Percentiles rank a stretch among this genome's conserved stretches.
Evolutionary conservation across 1,140 invertebrate genomes (phyloP).

Genomic region (Lepeophtheirus salmonis): DNA sequence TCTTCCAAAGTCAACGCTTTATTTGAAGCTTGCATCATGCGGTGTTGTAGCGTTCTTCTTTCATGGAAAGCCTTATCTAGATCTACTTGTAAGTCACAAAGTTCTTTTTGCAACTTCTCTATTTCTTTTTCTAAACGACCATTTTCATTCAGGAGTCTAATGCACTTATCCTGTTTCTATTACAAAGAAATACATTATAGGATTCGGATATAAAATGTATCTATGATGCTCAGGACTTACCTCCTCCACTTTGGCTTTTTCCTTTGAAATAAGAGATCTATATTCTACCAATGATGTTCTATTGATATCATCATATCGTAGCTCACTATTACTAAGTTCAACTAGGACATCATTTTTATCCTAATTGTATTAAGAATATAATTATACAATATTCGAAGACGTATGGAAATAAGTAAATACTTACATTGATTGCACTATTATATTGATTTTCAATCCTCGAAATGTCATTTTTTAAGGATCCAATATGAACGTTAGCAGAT

Average conservation of each 20-base stretch:
- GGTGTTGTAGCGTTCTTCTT: background rate
- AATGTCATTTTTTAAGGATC: background rate
- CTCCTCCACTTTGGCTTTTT: background rate
- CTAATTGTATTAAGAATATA: too few relatives aligned
- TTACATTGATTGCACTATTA: background rate
- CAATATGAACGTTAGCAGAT: background rate
- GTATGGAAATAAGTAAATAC: too few relatives aligned
- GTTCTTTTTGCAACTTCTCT: background rate
- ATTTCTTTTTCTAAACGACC: background rate
- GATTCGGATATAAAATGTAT: background rate
- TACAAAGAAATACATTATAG: background rate
- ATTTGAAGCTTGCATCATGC: background rate
- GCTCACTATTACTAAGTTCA: background rate
- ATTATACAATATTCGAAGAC: too few relatives aligned
- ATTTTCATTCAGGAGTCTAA: background rate
- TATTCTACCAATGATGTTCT: background rate
- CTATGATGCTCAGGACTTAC: background rate
- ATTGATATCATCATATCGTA: background rate
- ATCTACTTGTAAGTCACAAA: background rate
- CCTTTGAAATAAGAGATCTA: background rate
- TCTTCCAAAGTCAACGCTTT: background rate
- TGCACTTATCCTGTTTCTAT: background rate
- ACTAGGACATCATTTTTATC: background rate
- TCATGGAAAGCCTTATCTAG: background rate
- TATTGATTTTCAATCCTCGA: background rate